Percentiles rank a stretch among this genome's conserved stretches.
Conservation (phyloP, 2,113 vertebrate species). For the Edolisoma coerulescens region DNA sequence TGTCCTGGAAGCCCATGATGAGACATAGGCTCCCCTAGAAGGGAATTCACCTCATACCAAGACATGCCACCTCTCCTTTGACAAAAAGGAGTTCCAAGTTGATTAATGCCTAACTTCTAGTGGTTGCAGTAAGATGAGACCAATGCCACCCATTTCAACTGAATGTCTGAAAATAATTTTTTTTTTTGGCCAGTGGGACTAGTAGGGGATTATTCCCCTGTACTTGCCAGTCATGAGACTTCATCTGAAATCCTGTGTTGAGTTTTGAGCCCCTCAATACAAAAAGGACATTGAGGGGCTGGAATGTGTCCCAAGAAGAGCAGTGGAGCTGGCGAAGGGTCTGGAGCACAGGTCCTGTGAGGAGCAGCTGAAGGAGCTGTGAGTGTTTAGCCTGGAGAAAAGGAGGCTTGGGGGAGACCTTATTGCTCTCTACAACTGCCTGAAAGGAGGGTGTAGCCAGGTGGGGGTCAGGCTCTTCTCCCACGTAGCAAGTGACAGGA, state of each 20-base stretch:
- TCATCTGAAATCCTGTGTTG: background rate
- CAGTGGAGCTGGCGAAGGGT: background rate
- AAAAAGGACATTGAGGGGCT: background rate
- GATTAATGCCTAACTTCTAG: background rate
- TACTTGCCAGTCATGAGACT: fast-evolving
- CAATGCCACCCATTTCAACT: background rate
- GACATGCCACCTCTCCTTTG: background rate
- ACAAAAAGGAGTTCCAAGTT: background rate
- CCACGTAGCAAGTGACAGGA: background rate
- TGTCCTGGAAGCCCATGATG: background rate
- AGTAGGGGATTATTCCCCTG: background rate
- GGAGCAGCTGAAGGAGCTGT: background rate
- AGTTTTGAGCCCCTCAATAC: background rate
- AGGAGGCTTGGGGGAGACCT: background rate
- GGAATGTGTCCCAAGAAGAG: background rate
- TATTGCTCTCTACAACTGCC: background rate
- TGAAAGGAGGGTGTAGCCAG: background rate
- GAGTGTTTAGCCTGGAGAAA: background rate
- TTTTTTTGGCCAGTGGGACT: background rate
- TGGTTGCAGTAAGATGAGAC: background rate
- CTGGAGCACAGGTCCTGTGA: background rate
- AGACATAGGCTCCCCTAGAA: background rate
- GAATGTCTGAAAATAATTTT: background rate
- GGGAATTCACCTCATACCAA: background rate
- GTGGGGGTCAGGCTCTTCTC: background rate